phyloP scores from a whole-genome alignment of 2,113 vertebrate genomes.

The Strix aluco region DNA sequence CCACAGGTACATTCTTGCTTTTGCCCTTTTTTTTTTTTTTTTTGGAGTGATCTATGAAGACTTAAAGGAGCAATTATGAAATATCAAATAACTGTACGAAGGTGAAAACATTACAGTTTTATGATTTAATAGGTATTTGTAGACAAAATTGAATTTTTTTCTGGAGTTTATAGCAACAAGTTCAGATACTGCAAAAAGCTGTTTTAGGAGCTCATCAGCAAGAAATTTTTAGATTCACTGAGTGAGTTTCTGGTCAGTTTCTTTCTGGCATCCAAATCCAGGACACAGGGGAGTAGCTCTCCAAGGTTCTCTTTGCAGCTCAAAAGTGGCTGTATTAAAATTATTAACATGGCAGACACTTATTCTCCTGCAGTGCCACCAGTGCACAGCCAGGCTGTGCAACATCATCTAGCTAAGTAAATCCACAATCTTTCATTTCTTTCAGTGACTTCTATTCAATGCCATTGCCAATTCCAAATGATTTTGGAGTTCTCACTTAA shows the following conservation, averaged over 20 bases:
- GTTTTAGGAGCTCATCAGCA: background rate
- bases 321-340: background rate
- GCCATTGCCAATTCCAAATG: background rate
- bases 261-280: background rate
- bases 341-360: accelerated
- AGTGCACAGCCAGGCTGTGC: background rate
- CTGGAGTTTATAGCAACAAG: background rate
- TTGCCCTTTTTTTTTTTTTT: background rate
- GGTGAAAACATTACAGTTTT: background rate
- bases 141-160: background rate
- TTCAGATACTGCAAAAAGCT: background rate
- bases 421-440: background rate
- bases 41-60: background rate
- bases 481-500: background rate
- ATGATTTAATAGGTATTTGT: background rate
- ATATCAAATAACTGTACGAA: background rate
- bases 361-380: background rate
- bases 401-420: background rate
- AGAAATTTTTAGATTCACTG: background rate
- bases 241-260: background rate
- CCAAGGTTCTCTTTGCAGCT: background rate
- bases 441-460: background rate
- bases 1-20: background rate
- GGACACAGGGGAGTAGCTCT: background rate
- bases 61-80: background rate